A percentile compares a stretch with the other conserved stretches of the same genome.
phyloP scores from a whole-genome alignment of 2,113 vertebrate genomes.

The Etheostoma cragini region DNA sequence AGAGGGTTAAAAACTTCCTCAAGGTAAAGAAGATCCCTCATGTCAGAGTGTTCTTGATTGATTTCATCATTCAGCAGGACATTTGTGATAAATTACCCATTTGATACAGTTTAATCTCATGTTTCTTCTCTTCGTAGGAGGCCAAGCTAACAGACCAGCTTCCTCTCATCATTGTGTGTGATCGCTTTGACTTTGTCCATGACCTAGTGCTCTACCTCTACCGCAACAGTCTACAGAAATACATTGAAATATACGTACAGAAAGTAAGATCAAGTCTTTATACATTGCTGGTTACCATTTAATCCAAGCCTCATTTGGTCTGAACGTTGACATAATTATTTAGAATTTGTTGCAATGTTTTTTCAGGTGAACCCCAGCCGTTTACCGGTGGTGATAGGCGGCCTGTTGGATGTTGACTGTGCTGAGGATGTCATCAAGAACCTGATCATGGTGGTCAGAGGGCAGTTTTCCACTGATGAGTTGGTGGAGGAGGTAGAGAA shows the following conservation, averaged over 20 bases:
- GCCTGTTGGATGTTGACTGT: constrained; percentile 93
- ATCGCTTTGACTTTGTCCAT: constrained; percentile 94
- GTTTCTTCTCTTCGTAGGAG: constrained; percentile 81
- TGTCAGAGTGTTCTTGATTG: neutral
- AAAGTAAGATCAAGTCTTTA: constrained; percentile 82
- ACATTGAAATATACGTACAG: constrained; percentile 95
- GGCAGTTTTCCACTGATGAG: constrained; percentile 95
- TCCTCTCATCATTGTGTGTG: constrained; percentile 94
- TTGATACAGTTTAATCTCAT: neutral
- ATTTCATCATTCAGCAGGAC: neutral
- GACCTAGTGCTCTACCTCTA: constrained; percentile 94
- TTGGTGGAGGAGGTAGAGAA: constrained; percentile 95
- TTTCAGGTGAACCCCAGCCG: constrained; percentile 93
- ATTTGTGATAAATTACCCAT: neutral
- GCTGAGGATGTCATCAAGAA: constrained; percentile 95
- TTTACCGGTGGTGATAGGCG: constrained; percentile 92
- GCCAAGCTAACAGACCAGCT: constrained; percentile 95
- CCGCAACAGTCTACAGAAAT: constrained; percentile 94
- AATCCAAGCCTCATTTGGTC: neutral
- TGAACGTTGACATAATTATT: neutral
- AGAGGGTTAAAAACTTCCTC: constrained; percentile 94
- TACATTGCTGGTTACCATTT: too few species aligned
- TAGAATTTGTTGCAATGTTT: neutral
- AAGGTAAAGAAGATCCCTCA: constrained; percentile 80
- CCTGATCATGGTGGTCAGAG: constrained; percentile 92